A percentile compares a stretch with the other conserved stretches of the same genome.
These are phyloP conservation scores for Phenganax marumi DNA, from an alignment of 92 coral and sea anemone genomes.

Conservation along the genomic window DNA sequence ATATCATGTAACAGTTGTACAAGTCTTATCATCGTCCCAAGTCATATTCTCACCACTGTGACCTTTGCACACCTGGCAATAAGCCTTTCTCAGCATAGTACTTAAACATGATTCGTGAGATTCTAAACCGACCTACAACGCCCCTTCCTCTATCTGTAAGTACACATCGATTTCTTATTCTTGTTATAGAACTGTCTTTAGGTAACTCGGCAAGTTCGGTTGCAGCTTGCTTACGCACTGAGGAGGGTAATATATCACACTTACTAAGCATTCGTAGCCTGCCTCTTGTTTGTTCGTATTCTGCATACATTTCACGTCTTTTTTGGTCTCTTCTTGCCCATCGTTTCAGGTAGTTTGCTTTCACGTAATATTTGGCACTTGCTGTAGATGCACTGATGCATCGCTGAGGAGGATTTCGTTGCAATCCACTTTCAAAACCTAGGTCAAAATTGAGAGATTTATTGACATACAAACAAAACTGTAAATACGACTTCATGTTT, in stretches of 20 bases:
- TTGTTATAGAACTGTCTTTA: slow-evolving; percentile 71
- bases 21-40: background rate
- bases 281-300: slow-evolving; percentile 80
- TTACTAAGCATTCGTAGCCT: slow-evolving; percentile 81
- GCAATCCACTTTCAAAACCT: background rate
- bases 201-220: slow-evolving; percentile 77
- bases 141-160: slow-evolving; percentile 95
- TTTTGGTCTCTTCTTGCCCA: slow-evolving; percentile 94
- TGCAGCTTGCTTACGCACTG: slow-evolving; percentile 87
- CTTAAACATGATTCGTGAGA: slow-evolving; percentile 93
- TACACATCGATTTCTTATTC: slow-evolving; percentile 95
- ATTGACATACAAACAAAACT: background rate
- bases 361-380: slow-evolving; percentile 78
- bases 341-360: slow-evolving; percentile 90
- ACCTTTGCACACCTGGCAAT: slow-evolving; percentile 79
- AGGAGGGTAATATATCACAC: slow-evolving; percentile 88
- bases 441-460: background rate
- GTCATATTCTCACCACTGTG: slow-evolving; percentile 72
- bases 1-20: background rate
- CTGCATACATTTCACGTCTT: slow-evolving; percentile 75
- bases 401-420: slow-evolving; percentile 25
- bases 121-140: slow-evolving; percentile 81
- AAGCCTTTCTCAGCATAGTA: slow-evolving; percentile 92
- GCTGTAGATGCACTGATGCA: slow-evolving; percentile 65
- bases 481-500: background rate